These are phyloP conservation scores for Campodea augens DNA, from an alignment of 1,140 invertebrate genomes.

Conservation along the genomic window DNA sequence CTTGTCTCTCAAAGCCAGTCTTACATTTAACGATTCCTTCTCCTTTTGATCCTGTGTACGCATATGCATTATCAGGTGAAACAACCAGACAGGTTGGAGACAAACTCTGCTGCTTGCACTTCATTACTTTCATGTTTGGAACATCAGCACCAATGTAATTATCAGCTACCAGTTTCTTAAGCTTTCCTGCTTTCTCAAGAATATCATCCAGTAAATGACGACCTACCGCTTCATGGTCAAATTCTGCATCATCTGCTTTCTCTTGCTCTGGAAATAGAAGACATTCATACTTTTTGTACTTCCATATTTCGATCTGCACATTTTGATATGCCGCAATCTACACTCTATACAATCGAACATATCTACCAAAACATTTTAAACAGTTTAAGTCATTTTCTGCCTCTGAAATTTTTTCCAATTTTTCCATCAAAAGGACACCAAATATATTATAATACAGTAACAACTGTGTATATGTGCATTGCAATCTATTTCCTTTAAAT, in stretches of 20 bases:
- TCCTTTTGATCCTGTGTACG: constrained; percentile 77
- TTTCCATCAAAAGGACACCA: too few relatives aligned
- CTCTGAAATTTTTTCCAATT: too few relatives aligned
- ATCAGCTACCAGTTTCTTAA: constrained; percentile 51
- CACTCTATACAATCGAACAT: too few relatives aligned
- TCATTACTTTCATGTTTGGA: constrained; percentile 30
- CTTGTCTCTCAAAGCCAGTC: too few relatives aligned
- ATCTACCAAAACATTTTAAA: too few relatives aligned
- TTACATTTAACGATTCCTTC: constrained; percentile 70
- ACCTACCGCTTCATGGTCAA: constrained; percentile 43
- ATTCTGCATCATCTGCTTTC: constrained; percentile 39
- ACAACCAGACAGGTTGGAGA: constrained; percentile 65
- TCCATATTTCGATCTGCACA: too few relatives aligned
- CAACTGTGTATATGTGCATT: too few relatives aligned
- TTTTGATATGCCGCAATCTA: too few relatives aligned
- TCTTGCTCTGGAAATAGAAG: constrained; percentile 36
- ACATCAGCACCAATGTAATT: constrained; percentile 31
- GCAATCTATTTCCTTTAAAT: too few relatives aligned
- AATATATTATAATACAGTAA: too few relatives aligned
- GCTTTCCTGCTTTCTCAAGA: constrained; percentile 60
- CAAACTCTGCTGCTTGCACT: constrained; percentile 49
- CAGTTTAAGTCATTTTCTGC: too few relatives aligned
- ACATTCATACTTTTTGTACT: too few relatives aligned
- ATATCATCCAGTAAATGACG: constrained; percentile 61
- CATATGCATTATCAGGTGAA: constrained; percentile 45